Base-by-base conservation (phyloP, 2,797 vertebrate species). In the Buphagus erythrorhynchus region DNA sequence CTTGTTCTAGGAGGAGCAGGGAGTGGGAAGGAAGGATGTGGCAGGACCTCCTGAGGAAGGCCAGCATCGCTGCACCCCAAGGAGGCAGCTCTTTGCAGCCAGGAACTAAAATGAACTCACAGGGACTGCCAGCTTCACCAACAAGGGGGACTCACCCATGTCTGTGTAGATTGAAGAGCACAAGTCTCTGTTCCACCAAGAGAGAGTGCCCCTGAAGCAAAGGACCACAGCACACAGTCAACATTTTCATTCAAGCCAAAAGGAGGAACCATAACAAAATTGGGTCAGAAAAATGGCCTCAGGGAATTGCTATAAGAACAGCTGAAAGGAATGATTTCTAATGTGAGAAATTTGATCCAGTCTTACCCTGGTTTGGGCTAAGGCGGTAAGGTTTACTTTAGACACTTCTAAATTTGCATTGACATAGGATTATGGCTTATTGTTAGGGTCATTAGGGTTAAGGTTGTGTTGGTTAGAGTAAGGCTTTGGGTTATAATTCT, bases 91-190 rank as follows among this genome's bases (percentile, higher is more conserved):
- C 29, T 57, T 45, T 42, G 33, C 48, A 90, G 17, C 51, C 45
- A 31, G 7, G 6, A 52, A 54, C 35, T 65, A 43, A 67, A 65
- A 68, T 21, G 8, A 46, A 18, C 48, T 74, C 29, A 11, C 9
- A 8, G 24, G 24, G 25, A 33, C 67, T 48, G 57, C 7, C 31
- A 48, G 71, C 46, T 55, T 29, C 4, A 1, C 29, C 48, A 52
- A 1, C 29, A 33, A 40, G 3, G 16, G 10, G 8, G 16, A 13
- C 20, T 36, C 9, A 21, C 3, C 16, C 0, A 0, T 49, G 19
- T 18, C 5, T 20, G 8, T 1, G 35, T 4, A 61, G 45, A 31
- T 6, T 4, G 3, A 77, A 66, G 25, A 52, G 46, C 33, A 76
- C 17, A 40, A 26, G 8, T 20, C 26, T 38, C 42, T 65, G 8